Evolutionary conservation across 2,888 invertebrate genomes (phyloP).

Genomic region (Andrena haemorrhoa): DNA sequence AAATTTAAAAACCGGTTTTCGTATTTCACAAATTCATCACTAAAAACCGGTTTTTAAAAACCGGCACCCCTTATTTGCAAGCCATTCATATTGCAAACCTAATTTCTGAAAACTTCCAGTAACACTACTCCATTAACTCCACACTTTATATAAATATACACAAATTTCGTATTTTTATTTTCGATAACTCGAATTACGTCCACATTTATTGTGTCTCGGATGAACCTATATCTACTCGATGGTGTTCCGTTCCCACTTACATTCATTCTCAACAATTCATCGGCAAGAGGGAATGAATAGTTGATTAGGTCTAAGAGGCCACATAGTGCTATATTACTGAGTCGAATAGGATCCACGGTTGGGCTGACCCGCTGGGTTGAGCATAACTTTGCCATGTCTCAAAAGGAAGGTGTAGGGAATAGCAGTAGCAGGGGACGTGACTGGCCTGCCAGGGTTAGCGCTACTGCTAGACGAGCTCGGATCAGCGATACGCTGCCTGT

Average conservation of each 20-base stretch:
- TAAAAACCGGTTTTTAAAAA: too few relatives aligned
- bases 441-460: slow-evolving; percentile 79
- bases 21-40: too few relatives aligned
- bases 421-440: slow-evolving; percentile 79
- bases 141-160: too few relatives aligned
- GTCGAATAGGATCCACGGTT: slow-evolving; percentile 69
- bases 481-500: slow-evolving; percentile 82
- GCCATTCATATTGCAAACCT: too few relatives aligned
- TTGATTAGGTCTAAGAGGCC: slow-evolving; percentile 76
- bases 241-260: not conserved
- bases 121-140: too few relatives aligned
- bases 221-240: too few relatives aligned
- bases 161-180: too few relatives aligned
- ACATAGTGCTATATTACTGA: slow-evolving; percentile 64
- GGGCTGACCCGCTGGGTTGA: slow-evolving; percentile 61
- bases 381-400: slow-evolving; percentile 67
- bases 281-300: slow-evolving; percentile 72
- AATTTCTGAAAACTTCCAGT: too few relatives aligned
- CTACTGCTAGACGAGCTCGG: slow-evolving; percentile 79
- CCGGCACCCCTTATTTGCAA: too few relatives aligned
- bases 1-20: too few relatives aligned
- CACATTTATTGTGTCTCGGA: not conserved
- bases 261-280: not conserved
- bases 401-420: slow-evolving; percentile 73
- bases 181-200: not conserved